These are phyloP conservation scores for Cryptocheilus praepositus DNA, from an alignment of 2,888 invertebrate genomes.

Conservation along the genomic window DNA sequence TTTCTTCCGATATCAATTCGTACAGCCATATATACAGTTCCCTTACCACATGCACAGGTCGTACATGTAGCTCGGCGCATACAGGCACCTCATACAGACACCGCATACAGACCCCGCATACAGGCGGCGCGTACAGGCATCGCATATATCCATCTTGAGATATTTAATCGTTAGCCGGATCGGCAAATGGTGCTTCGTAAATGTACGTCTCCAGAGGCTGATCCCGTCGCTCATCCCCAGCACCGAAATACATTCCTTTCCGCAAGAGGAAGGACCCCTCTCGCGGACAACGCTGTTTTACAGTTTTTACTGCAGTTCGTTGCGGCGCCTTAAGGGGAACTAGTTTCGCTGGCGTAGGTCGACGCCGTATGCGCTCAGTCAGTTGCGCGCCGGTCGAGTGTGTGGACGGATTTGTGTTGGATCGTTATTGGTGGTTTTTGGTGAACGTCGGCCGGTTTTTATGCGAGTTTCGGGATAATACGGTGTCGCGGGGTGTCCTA, in stretches of 20 bases:
- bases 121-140: too few species aligned
- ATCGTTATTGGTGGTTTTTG: conserved; percentile 54
- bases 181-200: too few species aligned
- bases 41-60: too few species aligned
- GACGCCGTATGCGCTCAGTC: conserved; percentile 61
- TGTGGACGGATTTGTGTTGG: conserved; percentile 60
- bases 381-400: conserved; percentile 73
- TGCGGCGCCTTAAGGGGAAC: conserved; percentile 49
- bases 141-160: too few species aligned
- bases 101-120: too few species aligned
- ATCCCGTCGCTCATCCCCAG: too few species aligned
- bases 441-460: conserved; percentile 60
- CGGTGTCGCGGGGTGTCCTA: conserved; percentile 62
- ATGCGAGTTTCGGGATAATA: conserved; percentile 65
- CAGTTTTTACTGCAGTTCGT: conserved; percentile 4
- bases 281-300: neutral
- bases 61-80: too few species aligned
- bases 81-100: too few species aligned
- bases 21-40: too few species aligned
- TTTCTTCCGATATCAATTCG: too few species aligned
- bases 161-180: too few species aligned
- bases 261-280: neutral
- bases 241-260: neutral
- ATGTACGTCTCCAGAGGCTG: too few species aligned
- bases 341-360: conserved; percentile 63